phyloP scores from a whole-genome alignment of 2,888 invertebrate species.

The Hypercompe scribonia region DNA sequence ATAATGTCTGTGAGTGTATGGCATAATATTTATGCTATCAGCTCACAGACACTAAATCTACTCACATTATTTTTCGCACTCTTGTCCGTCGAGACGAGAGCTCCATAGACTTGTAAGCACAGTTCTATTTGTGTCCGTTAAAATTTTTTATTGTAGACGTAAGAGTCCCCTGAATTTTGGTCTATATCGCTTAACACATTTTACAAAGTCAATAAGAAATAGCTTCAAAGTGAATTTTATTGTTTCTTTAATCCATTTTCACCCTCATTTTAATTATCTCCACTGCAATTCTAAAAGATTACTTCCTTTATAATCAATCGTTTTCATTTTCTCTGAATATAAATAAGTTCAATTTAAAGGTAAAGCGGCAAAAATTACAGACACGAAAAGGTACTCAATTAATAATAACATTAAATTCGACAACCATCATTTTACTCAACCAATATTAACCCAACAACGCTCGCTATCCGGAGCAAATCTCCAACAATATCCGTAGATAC shows the following conservation, averaged over 20 bases:
- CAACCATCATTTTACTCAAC: conserved; percentile 19
- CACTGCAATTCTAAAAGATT: not conserved
- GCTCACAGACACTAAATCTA: no score
- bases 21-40: no score
- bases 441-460: conserved; percentile 17
- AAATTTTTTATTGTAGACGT: not conserved
- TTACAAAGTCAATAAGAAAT: not conserved
- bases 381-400: not conserved
- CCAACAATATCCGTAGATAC: conserved; percentile 17
- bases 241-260: not conserved
- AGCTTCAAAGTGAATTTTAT: not conserved
- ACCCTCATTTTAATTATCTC: not conserved
- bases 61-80: no score
- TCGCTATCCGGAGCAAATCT: conserved; percentile 26
- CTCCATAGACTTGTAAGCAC: no score
- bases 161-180: not conserved
- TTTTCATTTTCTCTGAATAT: not conserved
- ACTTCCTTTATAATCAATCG: not conserved
- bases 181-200: not conserved
- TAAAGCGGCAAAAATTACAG: not conserved
- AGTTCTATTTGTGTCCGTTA: no score
- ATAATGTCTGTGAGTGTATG: no score
- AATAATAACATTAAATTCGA: conserved; percentile 4
- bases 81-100: no score
- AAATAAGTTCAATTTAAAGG: not conserved